Evolutionary conservation across 2,888 invertebrate species (phyloP), one percentile per base, ranked within the genome.

Genomic region (Dryadula phaetusa): DNA sequence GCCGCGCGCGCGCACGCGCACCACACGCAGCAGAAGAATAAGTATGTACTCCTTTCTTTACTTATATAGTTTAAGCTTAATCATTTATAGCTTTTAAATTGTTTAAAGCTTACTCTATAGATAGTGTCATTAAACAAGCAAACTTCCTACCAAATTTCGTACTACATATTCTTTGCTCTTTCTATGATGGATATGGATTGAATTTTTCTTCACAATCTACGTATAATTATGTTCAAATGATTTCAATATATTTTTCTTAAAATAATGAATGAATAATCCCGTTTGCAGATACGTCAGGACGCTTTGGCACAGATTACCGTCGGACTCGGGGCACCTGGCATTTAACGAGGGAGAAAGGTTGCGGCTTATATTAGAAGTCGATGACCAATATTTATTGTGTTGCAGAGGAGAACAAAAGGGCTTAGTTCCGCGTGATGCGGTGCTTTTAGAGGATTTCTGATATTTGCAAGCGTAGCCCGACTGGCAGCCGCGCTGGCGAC

Each of bases 261-360:
- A 37, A 3, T 37, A 12, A 37, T 3, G 6, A 37, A 12, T 12
- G 1, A 37, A 10, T 18, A 20, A 37, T n/a, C 20, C 16, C 20
- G 18, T 14, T 69, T 69, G 3, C 81, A 92, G 96, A 86, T 94
- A 95, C 82, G 96, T 96, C 64, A 93, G 95, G 79, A 96, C 96
- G 3, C 84, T 96, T 46, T 95, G 95, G 85, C 96, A 96, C 78
- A 93, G 96, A 76, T 86, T 95, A 67, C 95, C 96, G n/a, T 95
- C 96, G 0, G 96, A 96, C 79, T 96, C 95, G 58, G 96, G 96
- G 12, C 96, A 96, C 78, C 90, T 96, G 44, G 95, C 96, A 14
- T 96, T 96, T 87, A 95, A 95, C 81, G 96, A 96, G 82, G 96
- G 96, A 18, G 96, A 96, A 81, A 93, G 94, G 49, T 90, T 96